A percentile compares a stretch with the other conserved stretches of the same genome.
Evolutionary conservation across 1,140 invertebrate species (phyloP).

Genomic region (Drosophila littoralis): DNA sequence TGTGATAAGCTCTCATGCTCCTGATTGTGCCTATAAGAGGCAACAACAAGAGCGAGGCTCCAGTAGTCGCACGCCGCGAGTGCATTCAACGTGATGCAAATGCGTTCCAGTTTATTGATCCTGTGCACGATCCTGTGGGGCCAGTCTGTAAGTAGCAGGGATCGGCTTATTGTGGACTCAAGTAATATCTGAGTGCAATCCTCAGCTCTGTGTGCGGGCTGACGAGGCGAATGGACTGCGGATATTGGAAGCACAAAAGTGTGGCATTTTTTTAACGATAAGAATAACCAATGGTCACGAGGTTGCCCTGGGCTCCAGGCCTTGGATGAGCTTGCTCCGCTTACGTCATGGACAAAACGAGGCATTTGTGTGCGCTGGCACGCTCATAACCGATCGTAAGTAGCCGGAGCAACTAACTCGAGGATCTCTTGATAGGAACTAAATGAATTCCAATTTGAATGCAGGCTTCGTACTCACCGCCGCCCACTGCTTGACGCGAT

Average conservation of each 20-base stretch:
- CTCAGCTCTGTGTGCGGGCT: background rate
- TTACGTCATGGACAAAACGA: background rate
- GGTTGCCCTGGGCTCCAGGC: conserved; percentile 12
- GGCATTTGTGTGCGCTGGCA: conserved; percentile 21
- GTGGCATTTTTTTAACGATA: conserved; percentile 7
- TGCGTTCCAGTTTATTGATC: background rate
- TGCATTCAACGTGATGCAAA: background rate
- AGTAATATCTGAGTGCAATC: background rate
- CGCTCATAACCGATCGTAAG: conserved; percentile 38
- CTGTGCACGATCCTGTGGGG: background rate
- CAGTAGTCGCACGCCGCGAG: background rate
- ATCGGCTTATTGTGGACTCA: background rate
- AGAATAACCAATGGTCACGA: conserved; percentile 14
- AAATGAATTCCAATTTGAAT: no score
- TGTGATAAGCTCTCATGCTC: conserved; percentile 3
- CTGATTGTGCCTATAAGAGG: background rate
- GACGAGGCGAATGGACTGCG: background rate
- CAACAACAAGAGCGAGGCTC: background rate
- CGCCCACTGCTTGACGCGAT: conserved; percentile 15
- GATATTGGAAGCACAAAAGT: conserved; percentile 3
- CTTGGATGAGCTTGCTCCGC: conserved; percentile 32
- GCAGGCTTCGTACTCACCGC: conserved; percentile 43
- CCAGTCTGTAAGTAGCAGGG: background rate
- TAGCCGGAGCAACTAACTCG: no score
- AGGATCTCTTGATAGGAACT: no score